phyloP scores from a whole-genome alignment of 2,888 invertebrate species.

The Hypomecis atomaria region DNA sequence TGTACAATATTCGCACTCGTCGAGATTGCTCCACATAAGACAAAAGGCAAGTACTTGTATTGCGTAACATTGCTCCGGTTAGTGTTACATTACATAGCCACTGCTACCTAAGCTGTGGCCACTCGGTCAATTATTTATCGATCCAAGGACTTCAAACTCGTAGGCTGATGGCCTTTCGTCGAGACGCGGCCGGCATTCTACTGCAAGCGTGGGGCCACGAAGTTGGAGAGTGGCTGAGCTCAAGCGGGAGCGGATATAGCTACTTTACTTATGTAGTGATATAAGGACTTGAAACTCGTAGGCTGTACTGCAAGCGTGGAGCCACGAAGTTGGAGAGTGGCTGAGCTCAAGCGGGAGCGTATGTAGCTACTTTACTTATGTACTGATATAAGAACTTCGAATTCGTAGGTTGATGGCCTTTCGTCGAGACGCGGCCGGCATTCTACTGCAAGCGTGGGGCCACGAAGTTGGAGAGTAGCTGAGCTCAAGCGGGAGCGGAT shows the following conservation, averaged over 20 bases:
- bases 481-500: conserved; percentile 8
- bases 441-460: conserved; percentile 44
- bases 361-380: no score
- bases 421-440: conserved; percentile 47
- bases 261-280: background rate
- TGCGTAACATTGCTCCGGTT: conserved; percentile 23
- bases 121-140: conserved; percentile 28
- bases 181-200: conserved; percentile 49
- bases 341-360: background rate
- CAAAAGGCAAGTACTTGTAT: conserved; percentile 13
- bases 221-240: conserved; percentile 10
- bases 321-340: no score
- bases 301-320: no score
- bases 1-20: no score
- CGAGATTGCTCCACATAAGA: conserved; percentile 19
- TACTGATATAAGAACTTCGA: conserved; percentile 30
- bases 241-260: conserved; percentile 5
- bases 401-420: conserved; percentile 44
- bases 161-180: conserved; percentile 45
- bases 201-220: conserved; percentile 38
- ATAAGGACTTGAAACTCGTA: no score
- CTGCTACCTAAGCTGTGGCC: background rate
- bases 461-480: conserved; percentile 15
- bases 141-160: conserved; percentile 34
- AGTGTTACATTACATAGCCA: conserved; percentile 13